Conservation (phyloP, 1,140 invertebrate species). For the Anadara kagoshimensis region DNA sequence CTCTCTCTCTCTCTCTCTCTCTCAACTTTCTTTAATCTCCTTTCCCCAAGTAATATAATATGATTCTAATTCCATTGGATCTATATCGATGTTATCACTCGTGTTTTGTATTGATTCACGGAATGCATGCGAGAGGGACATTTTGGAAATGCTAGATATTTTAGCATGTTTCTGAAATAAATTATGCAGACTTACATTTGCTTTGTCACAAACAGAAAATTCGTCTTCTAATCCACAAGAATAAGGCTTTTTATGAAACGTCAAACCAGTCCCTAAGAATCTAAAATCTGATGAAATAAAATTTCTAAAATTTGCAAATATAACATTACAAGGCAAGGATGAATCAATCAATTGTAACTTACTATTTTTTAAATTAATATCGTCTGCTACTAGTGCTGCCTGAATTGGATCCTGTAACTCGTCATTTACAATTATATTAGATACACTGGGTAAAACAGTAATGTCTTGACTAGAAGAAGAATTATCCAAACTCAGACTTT, state of each 20-base stretch:
- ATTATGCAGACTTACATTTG: conserved; percentile 25
- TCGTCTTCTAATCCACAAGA: conserved; percentile 46
- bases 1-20: too few relatives aligned
- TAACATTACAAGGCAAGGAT: conserved; percentile 50
- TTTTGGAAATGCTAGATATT: conserved; percentile 41
- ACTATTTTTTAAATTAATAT: conserved; percentile 20
- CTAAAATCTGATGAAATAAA: conserved; percentile 45
- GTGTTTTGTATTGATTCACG: conserved; percentile 32
- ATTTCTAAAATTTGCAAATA: conserved; percentile 48
- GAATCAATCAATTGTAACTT: conserved; percentile 31
- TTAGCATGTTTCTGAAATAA: conserved; percentile 45
- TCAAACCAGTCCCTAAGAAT: conserved; percentile 56
- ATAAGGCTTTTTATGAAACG: conserved; percentile 51
- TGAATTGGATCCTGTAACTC: conserved; percentile 28
- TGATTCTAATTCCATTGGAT: conserved; percentile 39
- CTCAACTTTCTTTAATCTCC: neutral
- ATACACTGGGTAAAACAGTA: conserved; percentile 11
- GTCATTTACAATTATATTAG: conserved; percentile 31
- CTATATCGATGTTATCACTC: conserved; percentile 3
- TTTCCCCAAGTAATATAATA: conserved; percentile 24
- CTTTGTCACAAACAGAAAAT: conserved; percentile 19
- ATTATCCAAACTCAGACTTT: neutral
- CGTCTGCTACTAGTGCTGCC: neutral
- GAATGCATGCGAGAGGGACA: conserved; percentile 49
- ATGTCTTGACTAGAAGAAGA: neutral